Base-by-base conservation (phyloP, 2,888 invertebrate species). In the Lottia gigantea region DNA sequence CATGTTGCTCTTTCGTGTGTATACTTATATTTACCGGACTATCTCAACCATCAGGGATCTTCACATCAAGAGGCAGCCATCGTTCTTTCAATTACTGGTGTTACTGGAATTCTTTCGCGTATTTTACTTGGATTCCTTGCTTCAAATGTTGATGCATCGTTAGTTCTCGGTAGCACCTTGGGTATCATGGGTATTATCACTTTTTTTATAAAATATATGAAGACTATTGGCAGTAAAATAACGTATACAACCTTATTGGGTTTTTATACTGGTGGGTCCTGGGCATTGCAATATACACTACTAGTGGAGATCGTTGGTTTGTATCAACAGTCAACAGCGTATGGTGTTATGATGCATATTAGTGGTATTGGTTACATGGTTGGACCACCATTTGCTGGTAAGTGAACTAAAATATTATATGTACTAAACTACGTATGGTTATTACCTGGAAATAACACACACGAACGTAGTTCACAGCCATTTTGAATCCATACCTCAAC, bases 211-310 rank as follows among this genome's bases (percentile, higher is more conserved):
- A 55, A 55, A 23, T 55, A 12, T 23, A 55, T 55, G 55, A 55
- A 14, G 11, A 23, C 55, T 23, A 2, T 55, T 12, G 55, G 55
- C 19, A 55, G 55, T 55, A 55, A 55, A 23, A 4, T 55, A 19
- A 55, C 55, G 19, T 55, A 55, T 55, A 55, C 55, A 23, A 23
- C 55, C 11, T 55, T 55, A 14, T 23, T 55, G 11, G 55, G 55
- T 23, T 55, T 55, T 55, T 55, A 55, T 23, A 55, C 55, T 2
- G 55, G 55, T 11, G 55, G 19, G 19, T 55, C 19, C 15, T 55
- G 55, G 55, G 23, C 55, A 23, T 55, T 55, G 23, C 55, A 55
- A 55, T 55, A 55, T 55, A 55, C 55, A 15, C 14, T 55, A 19
- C 23, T 55, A 12, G 55, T 55, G 55, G 55, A 55, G 19, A 55